A percentile compares a stretch with the other conserved stretches of the same genome.
Conservation (phyloP, 1,140 invertebrate genomes). For the Reticulitermes speratus region DNA sequence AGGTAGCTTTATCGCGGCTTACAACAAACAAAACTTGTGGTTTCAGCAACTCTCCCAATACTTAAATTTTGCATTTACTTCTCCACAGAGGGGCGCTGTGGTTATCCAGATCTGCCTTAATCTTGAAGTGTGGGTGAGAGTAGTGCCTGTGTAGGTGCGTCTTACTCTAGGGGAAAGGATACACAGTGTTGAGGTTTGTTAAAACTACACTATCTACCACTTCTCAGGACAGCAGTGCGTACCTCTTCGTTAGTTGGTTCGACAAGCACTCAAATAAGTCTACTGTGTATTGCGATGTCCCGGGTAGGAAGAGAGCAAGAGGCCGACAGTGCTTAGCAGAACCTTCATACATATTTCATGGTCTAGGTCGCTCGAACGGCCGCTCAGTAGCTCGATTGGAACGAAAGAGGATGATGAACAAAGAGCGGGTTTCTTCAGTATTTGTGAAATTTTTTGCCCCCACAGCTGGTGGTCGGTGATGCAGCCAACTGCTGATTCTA, state of each 20-base stretch:
- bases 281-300: neutral
- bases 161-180: neutral
- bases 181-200: neutral
- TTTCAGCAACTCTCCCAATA: no score
- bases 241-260: neutral
- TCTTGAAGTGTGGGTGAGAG: neutral
- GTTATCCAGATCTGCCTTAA: neutral
- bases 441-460: neutral
- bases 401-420: no score
- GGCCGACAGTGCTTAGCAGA: neutral
- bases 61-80: no score
- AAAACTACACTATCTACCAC: neutral
- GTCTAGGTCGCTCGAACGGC: neutral
- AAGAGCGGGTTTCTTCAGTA: neutral
- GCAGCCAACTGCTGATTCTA: neutral
- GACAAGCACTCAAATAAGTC: neutral
- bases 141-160: neutral
- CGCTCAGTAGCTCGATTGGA: neutral
- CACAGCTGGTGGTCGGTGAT: neutral
- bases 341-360: slow-evolving; percentile 6
- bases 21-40: no score
- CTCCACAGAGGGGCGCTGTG: no score
- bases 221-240: neutral
- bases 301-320: no score
- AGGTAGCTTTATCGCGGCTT: no score